phyloP scores from a whole-genome alignment of 1,140 invertebrate genomes.

The Macrostomum lignano region DNA sequence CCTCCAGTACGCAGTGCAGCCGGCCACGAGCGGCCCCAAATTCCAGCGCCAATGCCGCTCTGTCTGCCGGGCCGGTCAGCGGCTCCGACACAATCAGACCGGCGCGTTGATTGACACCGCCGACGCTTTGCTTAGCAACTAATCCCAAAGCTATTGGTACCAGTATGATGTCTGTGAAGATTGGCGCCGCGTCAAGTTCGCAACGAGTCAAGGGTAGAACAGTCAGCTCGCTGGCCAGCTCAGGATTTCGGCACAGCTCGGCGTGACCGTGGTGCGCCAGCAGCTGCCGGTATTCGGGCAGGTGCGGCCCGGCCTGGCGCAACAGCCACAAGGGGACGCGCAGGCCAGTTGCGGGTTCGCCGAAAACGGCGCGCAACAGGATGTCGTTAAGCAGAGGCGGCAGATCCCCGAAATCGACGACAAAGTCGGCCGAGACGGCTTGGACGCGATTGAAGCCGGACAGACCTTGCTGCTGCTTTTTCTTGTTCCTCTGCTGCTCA shows the following conservation, averaged over 20 bases:
- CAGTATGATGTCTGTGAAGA: slow-evolving; percentile 86
- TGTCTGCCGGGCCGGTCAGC: too few species aligned
- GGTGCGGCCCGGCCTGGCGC: slow-evolving; percentile 78
- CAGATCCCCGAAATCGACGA: too few species aligned
- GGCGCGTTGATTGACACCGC: too few species aligned
- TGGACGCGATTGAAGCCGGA: too few species aligned
- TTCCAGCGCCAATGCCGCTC: slow-evolving; percentile 35
- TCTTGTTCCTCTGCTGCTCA: too few species aligned
- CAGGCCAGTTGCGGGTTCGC: too few species aligned
- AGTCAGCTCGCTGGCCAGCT: slow-evolving; percentile 65
- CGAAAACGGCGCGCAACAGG: too few species aligned
- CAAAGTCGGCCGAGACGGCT: too few species aligned
- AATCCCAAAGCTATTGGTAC: slow-evolving; percentile 49
- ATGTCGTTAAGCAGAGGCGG: too few species aligned
- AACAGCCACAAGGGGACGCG: slow-evolving; percentile 96
- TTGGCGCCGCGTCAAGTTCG: slow-evolving; percentile 66
- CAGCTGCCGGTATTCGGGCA: slow-evolving; percentile 54
- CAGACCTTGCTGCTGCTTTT: too few species aligned
- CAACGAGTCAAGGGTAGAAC: slow-evolving; percentile 56
- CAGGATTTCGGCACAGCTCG: slow-evolving; percentile 55
- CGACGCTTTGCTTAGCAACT: slow-evolving; percentile 60
- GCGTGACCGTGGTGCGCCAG: slow-evolving; percentile 63
- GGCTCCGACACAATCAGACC: slow-evolving; percentile 67
- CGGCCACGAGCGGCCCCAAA: slow-evolving; percentile 39
- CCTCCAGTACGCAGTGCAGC: slow-evolving; percentile 59